Base-by-base conservation (phyloP, 2,797 vertebrate species). In the Onychomys leucogaster region DNA sequence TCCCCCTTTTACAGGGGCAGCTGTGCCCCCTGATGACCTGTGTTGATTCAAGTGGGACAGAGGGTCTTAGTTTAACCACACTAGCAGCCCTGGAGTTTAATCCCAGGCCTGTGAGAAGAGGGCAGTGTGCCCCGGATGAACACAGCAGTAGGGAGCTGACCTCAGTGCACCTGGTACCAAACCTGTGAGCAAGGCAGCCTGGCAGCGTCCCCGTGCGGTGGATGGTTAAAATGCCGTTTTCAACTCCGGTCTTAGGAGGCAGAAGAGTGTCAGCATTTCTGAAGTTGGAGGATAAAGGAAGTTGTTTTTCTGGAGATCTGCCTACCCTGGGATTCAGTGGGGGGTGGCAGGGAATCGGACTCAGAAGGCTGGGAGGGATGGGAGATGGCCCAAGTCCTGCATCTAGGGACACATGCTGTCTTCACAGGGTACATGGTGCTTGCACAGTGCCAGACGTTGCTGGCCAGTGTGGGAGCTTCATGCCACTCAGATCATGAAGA, bases 391-490 rank as follows among this genome's bases (percentile, higher is more conserved):
- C 2, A 2, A 23, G 52, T 6, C 19, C 25, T 1, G 11, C 27
- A 77, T 34, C 84, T 0, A 27, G n/a, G 23, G 14, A 63, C 73
- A 4, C 13, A 0, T 11, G 8, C 43, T 86, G 75, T 97, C 97
- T 93, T 97, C 90, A 6, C 98, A 99, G 99, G 99, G 84, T 98
- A 75, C 49, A 98, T 97, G 97, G 99, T 99, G 93, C 98, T 99
- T 96, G 99, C 99, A 23, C 97, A 65, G 96, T 99, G 99, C 97
- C 98, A 89, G 95, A 98, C 21, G 14, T 99, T 99, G 95, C 98
- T 99, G 59, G 99, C 99, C 97, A 99, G 99, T 0, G 99, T 99
- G 0, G 99, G 99, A 2, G 99, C 99, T 1, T 99, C 99, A 43
- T 99, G 99, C 98, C 99, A 99, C 98, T 99, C 99, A 4, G 99